These are phyloP conservation scores for Triplophysa yarkandensis DNA, from an alignment of 2,797 vertebrate species.

Conservation along the genomic window DNA sequence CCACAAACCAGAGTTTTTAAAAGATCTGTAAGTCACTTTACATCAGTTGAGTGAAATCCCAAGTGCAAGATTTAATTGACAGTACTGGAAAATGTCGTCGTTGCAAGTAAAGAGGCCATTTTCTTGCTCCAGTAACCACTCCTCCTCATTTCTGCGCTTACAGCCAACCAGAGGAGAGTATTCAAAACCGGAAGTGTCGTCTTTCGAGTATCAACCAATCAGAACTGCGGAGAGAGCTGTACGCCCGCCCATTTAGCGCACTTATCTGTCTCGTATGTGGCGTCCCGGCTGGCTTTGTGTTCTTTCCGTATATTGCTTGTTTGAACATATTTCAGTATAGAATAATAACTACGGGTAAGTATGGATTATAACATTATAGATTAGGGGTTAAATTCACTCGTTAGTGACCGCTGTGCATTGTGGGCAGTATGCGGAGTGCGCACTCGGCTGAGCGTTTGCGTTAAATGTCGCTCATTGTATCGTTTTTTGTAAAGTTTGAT, in stretches of 20 bases:
- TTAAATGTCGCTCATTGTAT: background rate
- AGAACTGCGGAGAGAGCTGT: constrained; percentile 5
- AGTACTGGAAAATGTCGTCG: constrained; percentile 27
- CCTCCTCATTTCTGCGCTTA: constrained; percentile 29
- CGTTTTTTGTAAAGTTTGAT: background rate
- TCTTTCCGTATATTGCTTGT: constrained; percentile 19
- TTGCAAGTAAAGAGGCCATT: constrained; percentile 53
- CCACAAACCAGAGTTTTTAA: background rate
- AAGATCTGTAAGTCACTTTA: background rate
- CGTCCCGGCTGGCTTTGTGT: constrained; percentile 51
- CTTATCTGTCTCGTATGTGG: constrained; percentile 56
- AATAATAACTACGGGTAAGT: constrained; percentile 43
- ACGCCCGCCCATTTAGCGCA: constrained; percentile 56
- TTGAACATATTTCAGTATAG: constrained; percentile 6
- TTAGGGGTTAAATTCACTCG: background rate
- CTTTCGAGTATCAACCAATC: constrained; percentile 48
- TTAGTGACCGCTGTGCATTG: constrained; percentile 16
- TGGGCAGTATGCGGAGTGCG: constrained; percentile 55
- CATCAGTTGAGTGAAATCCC: background rate
- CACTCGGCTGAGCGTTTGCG: constrained; percentile 18
- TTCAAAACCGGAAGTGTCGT: constrained; percentile 59
- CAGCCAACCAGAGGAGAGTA: constrained; percentile 55
- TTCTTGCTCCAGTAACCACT: constrained; percentile 43
- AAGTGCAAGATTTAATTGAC: too few species aligned
- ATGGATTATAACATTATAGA: constrained; percentile 4